These are phyloP conservation scores for Odocoileus hemionus DNA, from an alignment of 2,113 vertebrate species.

Conservation along the genomic window DNA sequence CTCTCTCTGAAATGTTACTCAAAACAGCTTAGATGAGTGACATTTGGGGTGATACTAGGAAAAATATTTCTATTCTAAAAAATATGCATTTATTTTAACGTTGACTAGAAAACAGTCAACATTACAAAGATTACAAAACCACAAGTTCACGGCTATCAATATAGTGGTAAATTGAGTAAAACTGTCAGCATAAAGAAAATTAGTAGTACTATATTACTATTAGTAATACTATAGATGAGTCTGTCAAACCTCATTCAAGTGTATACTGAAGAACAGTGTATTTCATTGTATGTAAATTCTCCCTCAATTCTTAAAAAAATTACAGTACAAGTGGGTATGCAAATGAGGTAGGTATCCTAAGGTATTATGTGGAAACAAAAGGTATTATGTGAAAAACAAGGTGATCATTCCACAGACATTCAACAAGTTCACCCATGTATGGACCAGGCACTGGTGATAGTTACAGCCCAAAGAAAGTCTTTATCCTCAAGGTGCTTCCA, in stretches of 20 bases:
- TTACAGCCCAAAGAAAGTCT: not conserved
- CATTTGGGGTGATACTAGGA: not conserved
- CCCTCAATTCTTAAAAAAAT: not conserved
- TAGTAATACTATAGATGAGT: not conserved
- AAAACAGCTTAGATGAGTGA: not conserved
- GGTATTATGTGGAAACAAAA: not conserved
- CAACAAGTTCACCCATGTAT: not conserved
- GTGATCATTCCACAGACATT: not conserved
- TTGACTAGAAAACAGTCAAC: not conserved
- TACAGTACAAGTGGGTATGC: not conserved
- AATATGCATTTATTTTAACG: not conserved
- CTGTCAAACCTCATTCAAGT: not conserved
- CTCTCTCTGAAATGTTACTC: not conserved
- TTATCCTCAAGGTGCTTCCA: not conserved
- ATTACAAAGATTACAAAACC: not conserved
- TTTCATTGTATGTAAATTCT: not conserved
- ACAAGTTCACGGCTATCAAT: not conserved
- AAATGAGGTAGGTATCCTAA: not conserved
- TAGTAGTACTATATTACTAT: not conserved
- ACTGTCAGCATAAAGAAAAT: not conserved
- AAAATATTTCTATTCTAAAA: not conserved
- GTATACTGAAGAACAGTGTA: not conserved
- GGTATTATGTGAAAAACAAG: not conserved
- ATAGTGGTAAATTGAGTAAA: not conserved
- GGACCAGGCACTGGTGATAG: not conserved